Base-by-base conservation (phyloP, 2,888 invertebrate genomes). In the Nebria salina region DNA sequence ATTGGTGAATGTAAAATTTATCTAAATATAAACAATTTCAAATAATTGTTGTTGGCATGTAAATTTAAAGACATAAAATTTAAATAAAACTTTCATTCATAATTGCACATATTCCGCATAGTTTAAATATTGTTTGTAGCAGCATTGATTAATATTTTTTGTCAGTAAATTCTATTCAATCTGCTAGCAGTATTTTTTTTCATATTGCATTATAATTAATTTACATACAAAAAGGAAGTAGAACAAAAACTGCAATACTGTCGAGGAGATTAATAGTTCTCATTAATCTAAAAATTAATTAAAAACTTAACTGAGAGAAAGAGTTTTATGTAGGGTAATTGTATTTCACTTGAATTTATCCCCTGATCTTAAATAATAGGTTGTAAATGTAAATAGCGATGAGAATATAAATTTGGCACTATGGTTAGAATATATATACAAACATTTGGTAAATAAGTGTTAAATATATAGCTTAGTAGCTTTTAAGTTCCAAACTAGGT, bases 281-380 rank as follows among this genome's bases (percentile, higher is more conserved):
- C 65, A 75, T 75, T 75, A 75, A 75, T 75, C 34, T 26, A 75
- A 75, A 75, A 75, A 75, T 65, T 75, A 75, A 75, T 75, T 75
- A 75, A 25, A 65, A 65, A 65, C 11, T 64, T 75, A 25, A 75
- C 65, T 75, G 8, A 9, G 65, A 64, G 65, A 75, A 75, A 65
- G 65, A 65, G 65, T 54, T 54, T 54, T 54, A 11, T 54, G 54
- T 54, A 54, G 54, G 54, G 54, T 11, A 54, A 13, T 54, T 54
- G 11, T 54, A 11, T 7, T 54, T 54, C 54, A 54, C 54, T 54
- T 54, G 13, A 54, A 54, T 54, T 3, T 54, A 54, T 54, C 54
- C 54, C 7, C 8, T 54, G 54, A 54, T 13, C 54, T 54, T 54
- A 54, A 54, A 54, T 54, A 54, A 54, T 54, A 54, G 54, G 11